phyloP scores from a whole-genome alignment of 2,888 invertebrate genomes.

The Shargacucullia verbasci region DNA sequence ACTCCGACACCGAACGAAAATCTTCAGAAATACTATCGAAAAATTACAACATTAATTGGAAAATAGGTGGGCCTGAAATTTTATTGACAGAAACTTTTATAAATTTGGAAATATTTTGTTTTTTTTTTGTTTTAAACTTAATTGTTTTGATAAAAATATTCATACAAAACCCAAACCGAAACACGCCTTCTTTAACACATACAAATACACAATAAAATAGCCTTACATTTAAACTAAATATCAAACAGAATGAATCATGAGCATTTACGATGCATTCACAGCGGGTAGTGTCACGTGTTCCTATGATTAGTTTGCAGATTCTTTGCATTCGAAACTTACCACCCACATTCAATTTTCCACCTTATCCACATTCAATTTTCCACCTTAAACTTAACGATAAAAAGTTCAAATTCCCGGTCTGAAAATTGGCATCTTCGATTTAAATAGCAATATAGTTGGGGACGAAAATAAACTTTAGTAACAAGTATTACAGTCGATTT shows the following conservation, averaged over 20 bases:
- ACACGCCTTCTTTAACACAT: constrained; percentile 27
- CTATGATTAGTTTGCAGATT: constrained; percentile 80
- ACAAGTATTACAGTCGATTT: constrained; percentile 35
- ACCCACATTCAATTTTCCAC: constrained; percentile 6
- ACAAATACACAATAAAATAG: constrained; percentile 40
- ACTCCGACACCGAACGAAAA: no score
- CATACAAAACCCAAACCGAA: constrained; percentile 7
- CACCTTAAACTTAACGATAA: background rate
- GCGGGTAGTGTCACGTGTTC: constrained; percentile 74
- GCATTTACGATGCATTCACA: constrained; percentile 57
- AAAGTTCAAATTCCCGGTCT: constrained; percentile 24
- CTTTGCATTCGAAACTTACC: constrained; percentile 63
- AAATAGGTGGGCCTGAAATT: no score
- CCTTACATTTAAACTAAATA: constrained; percentile 51
- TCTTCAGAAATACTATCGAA: no score
- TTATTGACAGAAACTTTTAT: no score
- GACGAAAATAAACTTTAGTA: constrained; percentile 28
- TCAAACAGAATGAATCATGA: constrained; percentile 61
- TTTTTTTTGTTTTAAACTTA: no score
- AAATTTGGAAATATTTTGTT: no score
- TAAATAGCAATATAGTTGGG: constrained; percentile 8
- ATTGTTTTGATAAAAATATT: constrained; percentile 9
- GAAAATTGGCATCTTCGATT: constrained; percentile 13
- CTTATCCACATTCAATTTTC: no score
- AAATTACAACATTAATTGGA: no score